Base-by-base conservation (phyloP, 1,140 invertebrate species). In the Radopholus similis region DNA sequence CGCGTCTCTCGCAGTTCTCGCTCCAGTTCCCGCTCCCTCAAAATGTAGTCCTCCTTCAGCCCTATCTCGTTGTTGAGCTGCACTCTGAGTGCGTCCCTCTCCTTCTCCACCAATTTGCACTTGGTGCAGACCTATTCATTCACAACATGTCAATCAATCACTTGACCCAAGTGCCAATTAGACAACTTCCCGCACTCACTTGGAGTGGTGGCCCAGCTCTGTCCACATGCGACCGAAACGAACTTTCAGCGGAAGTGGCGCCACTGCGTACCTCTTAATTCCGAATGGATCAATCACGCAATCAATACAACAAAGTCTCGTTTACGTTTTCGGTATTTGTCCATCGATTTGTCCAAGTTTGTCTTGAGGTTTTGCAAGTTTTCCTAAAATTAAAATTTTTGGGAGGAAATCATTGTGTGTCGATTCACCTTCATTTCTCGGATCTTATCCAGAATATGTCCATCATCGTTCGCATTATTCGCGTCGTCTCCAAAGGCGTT, bases 11-110 rank as follows among this genome's bases (percentile, higher is more conserved):
- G 38, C 28, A 62, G 32, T 15, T 51, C 30, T 15, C 47, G 47
- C 30, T 51, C 47, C n/a, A 21, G 11, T 51, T 51, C 47, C 9
- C 47, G 9, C 23, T 51, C 30, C 4, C 30, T 28, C 47, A 51
- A 51, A 51, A 51, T n/a, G n/a, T n/a, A 53, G 30, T 53, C 51
- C 30, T 62, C 23, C 21, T 62, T 62, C 32, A 42, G 28, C 11
- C 13, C 34, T 62, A 62, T 62, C 32, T 62, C 58, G 1, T 49
- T 42, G 49, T 62, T 62, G 9, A 62, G 58, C 32, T 62, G 58
- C 26, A 18, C 58, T n/a, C 44, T 62, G 11, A 62, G 18, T 23
- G 40, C 49, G 49, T 62, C 58, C 21, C 58, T 47, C 44, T 62
- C 58, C 18, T 62, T 49, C 18, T 62, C 58, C n/a, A 62, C 11